Evolutionary conservation across 1,140 invertebrate species (phyloP), one percentile per base, ranked within the genome.

Genomic region (Drosophila mojavensis): DNA sequence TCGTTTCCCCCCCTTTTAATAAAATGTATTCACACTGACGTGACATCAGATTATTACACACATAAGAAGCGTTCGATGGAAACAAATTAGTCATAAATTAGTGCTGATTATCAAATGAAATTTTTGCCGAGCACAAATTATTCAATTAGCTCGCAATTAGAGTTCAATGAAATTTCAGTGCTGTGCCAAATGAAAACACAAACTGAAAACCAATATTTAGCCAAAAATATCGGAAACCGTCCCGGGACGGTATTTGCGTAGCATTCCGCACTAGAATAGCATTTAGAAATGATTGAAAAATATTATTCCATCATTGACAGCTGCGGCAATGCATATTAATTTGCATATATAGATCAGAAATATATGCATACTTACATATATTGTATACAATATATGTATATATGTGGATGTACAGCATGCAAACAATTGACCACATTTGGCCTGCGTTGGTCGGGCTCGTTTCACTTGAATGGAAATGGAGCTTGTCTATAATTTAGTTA

Each of bases 201-300:
- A 24, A 11, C 13, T 33, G 20, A 5, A 45, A 56, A 68, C 48
- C 41, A 62, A 72, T 63, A 62, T 47, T 48, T 65, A 43, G 64
- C 60, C 30, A 61, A 48, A 11, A 66, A 79, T 63, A 70, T 54
- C 7, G 20, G 3, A 75, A 64, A 50, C 61, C 65, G 5, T 10
- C 1, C 4, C 5, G 13, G 26, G 53, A 43, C 10, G 43, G 15
- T 53, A 33, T 68, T 64, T 65, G 54, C 65, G 75, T 76, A 81
- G 65, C 45, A 59, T 45, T 6, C 13, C 5, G 43, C 43, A 47
- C 1, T 24, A 24, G 20, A 24, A 9, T 30, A 62, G 56, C 67
- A 82, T 76, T 88, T 72, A 50, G 48, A 79, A 82, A 82, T 82
- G 85, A 88, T 88, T 82, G 79, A 82, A 82, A 67, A 86, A 86